Evolutionary conservation across 2,113 vertebrate genomes (phyloP).

Genomic region (Mirounga angustirostris): DNA sequence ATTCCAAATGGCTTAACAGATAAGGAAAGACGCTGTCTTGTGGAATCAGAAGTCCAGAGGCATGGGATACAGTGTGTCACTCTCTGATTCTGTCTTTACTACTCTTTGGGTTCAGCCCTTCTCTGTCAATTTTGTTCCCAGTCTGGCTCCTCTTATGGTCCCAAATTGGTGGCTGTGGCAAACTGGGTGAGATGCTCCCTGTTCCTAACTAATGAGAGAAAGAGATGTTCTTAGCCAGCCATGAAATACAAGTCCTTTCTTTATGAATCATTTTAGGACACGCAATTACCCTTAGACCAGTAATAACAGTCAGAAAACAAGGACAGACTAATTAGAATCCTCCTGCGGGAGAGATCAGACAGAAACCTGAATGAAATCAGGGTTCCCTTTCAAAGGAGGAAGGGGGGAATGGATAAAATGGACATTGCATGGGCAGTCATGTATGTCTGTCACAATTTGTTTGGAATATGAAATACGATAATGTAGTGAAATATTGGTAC

Average conservation of each 20-base stretch:
- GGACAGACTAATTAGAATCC: background rate
- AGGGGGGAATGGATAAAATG: background rate
- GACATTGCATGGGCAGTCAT: background rate
- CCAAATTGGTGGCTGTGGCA: background rate
- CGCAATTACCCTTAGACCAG: background rate
- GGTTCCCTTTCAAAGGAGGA: background rate
- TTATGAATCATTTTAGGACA: background rate
- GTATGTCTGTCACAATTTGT: background rate
- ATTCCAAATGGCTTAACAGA: background rate
- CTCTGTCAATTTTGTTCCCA: background rate
- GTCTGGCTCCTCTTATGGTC: background rate
- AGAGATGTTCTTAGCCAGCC: background rate
- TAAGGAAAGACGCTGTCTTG: accelerated
- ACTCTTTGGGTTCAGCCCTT: background rate
- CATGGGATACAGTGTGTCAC: background rate
- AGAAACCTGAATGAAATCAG: background rate
- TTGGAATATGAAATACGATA: constrained; percentile 40
- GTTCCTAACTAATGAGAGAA: background rate
- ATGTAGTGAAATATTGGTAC: background rate
- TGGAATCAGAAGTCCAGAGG: background rate
- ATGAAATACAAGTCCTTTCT: background rate
- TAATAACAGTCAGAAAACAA: background rate
- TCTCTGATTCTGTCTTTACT: background rate
- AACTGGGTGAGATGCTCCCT: background rate
- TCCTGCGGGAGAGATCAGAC: background rate